phyloP scores from a whole-genome alignment of 1,140 invertebrate species.

The Globodera ellingtonae region DNA sequence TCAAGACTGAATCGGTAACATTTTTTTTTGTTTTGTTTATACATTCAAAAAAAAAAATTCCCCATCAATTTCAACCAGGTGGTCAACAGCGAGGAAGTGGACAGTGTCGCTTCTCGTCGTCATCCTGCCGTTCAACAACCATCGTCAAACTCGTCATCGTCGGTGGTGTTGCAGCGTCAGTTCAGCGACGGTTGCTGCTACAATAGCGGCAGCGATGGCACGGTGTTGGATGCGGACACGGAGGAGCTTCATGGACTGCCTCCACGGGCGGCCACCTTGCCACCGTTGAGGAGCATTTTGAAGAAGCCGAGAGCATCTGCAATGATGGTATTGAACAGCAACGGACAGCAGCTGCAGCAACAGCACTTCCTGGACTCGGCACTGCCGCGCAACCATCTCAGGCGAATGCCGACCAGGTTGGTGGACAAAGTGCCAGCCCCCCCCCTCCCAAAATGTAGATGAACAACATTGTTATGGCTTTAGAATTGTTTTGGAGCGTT shows the following conservation, averaged over 20 bases:
- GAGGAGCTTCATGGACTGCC: conserved; percentile 3
- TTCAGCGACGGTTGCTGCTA: background rate
- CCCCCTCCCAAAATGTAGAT: background rate
- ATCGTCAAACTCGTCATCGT: background rate
- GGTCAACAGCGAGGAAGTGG: background rate
- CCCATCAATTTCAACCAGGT: no score
- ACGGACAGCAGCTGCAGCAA: background rate
- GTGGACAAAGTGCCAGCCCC: background rate
- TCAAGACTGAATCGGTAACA: no score
- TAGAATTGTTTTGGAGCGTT: background rate
- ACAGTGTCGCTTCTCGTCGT: background rate
- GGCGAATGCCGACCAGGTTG: conserved; percentile 5
- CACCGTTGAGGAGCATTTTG: conserved; percentile 25
- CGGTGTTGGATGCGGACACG: background rate
- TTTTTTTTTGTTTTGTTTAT: no score
- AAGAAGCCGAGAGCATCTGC: conserved; percentile 1
- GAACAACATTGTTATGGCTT: background rate
- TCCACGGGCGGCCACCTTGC: conserved; percentile 20
- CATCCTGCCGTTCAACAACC: background rate
- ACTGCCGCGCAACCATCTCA: conserved; percentile 1
- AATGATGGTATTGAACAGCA: background rate
- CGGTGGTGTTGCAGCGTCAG: conserved; percentile 7
- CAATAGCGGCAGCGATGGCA: background rate
- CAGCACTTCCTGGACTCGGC: background rate
- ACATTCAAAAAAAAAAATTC: background rate